Percentiles rank a stretch among this genome's conserved stretches.
Evolutionary conservation across 2,113 vertebrate species (phyloP).

Genomic region (Grantiella picta): DNA sequence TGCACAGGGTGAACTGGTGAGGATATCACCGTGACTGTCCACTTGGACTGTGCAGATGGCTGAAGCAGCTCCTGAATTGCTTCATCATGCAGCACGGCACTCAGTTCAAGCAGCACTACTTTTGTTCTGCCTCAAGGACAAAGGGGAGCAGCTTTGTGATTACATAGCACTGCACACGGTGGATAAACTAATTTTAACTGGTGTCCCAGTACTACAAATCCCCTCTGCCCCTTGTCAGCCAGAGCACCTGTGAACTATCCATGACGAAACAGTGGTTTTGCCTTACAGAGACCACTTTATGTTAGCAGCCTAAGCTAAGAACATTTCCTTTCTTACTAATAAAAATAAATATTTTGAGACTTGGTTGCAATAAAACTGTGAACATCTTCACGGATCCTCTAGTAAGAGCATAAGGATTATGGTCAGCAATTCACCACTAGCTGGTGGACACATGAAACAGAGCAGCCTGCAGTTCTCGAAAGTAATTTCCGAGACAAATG

Average conservation of each 20-base stretch:
- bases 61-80: not conserved
- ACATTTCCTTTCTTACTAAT: not conserved
- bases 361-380: not conserved
- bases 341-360: not conserved
- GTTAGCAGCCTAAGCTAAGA: not conserved
- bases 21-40: not conserved
- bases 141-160: not conserved
- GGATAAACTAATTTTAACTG: not conserved
- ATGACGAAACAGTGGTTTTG: not conserved
- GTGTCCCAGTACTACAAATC: not conserved
- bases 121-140: not conserved
- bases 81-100: not conserved
- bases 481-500: not conserved
- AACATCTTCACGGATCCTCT: not conserved
- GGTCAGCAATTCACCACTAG: not conserved
- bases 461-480: not conserved
- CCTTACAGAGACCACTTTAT: not conserved
- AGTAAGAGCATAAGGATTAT: not conserved
- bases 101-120: not conserved
- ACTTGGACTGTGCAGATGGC: not conserved
- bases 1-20: not conserved
- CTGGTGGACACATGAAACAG: not conserved
- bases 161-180: not conserved
- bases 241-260: not conserved
- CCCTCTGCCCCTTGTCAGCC: not conserved